Conservation (phyloP, 2,888 invertebrate species). For the Desoria tigrina region DNA sequence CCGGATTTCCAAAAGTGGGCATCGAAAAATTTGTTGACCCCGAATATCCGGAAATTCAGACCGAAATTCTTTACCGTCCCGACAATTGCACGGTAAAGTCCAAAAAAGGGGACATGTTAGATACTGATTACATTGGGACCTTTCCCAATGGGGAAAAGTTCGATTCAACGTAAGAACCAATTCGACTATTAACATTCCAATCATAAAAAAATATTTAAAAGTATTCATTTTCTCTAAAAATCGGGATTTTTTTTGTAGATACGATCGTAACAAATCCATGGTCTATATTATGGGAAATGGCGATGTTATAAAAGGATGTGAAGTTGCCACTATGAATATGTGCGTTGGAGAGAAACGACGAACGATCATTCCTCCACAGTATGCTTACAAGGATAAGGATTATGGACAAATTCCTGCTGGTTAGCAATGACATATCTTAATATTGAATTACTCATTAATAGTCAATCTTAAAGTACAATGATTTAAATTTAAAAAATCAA, state of each 20-base stretch:
- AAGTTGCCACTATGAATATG: constrained; percentile 21
- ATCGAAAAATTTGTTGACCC: no score
- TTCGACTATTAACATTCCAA: no score
- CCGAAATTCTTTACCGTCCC: background rate
- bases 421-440: no score
- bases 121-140: constrained; percentile 11
- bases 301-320: constrained; percentile 17
- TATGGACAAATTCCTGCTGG: constrained; percentile 19
- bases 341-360: constrained; percentile 11
- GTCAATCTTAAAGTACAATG: no score
- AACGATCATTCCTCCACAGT: background rate
- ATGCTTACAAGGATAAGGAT: constrained; percentile 5
- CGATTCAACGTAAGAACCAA: constrained; percentile 19
- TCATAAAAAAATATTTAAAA: background rate
- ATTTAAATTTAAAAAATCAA: no score
- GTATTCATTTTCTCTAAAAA: background rate
- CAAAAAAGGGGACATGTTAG: constrained; percentile 6
- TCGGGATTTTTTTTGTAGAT: background rate
- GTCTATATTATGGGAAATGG: constrained; percentile 13
- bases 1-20: no score
- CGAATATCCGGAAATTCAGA: background rate
- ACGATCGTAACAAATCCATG: constrained; percentile 18
- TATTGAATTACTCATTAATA: no score
- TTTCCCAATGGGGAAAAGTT: constrained; percentile 11
- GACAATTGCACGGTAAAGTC: constrained; percentile 8